phyloP scores from a whole-genome alignment of 1,140 invertebrate species.

The Holcopasites calliopsidis region DNA sequence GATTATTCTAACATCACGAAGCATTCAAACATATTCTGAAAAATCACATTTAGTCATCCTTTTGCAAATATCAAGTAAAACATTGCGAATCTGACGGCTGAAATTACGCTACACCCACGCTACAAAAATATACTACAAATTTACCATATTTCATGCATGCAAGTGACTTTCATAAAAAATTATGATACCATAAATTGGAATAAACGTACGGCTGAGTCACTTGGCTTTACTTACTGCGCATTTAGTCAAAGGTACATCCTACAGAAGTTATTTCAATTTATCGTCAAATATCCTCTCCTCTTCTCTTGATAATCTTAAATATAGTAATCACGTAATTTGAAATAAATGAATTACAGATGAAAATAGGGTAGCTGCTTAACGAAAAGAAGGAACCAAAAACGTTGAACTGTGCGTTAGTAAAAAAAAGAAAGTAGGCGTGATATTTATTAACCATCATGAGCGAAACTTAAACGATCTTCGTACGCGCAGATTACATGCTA shows the following conservation, averaged over 20 bases:
- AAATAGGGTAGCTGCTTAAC: constrained; percentile 32
- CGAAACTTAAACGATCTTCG: constrained; percentile 40
- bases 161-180: background rate
- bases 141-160: too few relatives aligned
- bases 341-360: constrained; percentile 16
- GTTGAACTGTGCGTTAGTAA: constrained; percentile 56
- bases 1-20: too few relatives aligned
- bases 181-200: background rate
- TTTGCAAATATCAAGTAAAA: too few relatives aligned
- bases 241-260: background rate
- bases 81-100: background rate
- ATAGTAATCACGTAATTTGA: background rate
- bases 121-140: too few relatives aligned
- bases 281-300: constrained; percentile 4
- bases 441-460: constrained; percentile 57
- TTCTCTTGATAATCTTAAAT: background rate
- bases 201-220: too few relatives aligned
- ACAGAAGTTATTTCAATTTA: background rate
- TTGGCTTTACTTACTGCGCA: background rate
- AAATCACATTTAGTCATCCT: too few relatives aligned
- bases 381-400: constrained; percentile 35
- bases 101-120: too few relatives aligned
- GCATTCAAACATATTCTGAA: too few relatives aligned
- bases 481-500: constrained; percentile 56
- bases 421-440: constrained; percentile 59